Percentiles rank a stretch among this genome's conserved stretches.
These are phyloP conservation scores for Macroramphosus scolopax DNA, from an alignment of 2,797 vertebrate genomes.

Conservation along the genomic window DNA sequence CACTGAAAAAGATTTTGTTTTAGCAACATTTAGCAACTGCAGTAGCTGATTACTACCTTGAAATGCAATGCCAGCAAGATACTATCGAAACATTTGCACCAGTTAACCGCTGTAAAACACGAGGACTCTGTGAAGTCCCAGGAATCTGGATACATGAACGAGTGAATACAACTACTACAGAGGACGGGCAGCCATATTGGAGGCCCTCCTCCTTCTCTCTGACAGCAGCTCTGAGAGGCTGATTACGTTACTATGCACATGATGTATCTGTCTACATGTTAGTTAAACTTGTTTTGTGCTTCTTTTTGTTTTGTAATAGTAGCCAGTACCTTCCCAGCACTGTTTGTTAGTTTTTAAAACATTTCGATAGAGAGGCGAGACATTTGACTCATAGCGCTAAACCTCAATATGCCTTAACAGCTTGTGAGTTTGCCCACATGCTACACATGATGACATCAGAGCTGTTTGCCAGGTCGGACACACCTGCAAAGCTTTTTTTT, in stretches of 20 bases:
- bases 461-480: conserved; percentile 9
- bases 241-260: conserved; percentile 28
- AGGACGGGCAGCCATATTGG: conserved; percentile 16
- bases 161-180: conserved; percentile 9
- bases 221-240: conserved; percentile 8
- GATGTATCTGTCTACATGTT: conserved; percentile 14
- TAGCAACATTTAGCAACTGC: too few species aligned
- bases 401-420: too few species aligned
- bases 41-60: too few species aligned
- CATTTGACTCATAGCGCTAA: too few species aligned
- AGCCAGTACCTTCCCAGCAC: neutral
- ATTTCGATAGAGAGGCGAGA: too few species aligned
- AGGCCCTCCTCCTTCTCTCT: conserved; percentile 15
- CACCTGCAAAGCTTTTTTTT: conserved; percentile 1
- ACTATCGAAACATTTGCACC: conserved; percentile 10
- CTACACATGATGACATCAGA: neutral
- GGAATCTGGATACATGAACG: too few species aligned
- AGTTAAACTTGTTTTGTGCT: conserved; percentile 6
- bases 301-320: neutral
- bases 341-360: conserved; percentile 3
- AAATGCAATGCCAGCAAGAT: too few species aligned
- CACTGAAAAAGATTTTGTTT: too few species aligned
- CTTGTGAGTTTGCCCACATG: too few species aligned
- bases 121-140: conserved; percentile 13
- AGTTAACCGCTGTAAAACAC: conserved; percentile 17